These are phyloP conservation scores for Eclectus roratus DNA, from an alignment of 2,113 vertebrate genomes.

Conservation along the genomic window DNA sequence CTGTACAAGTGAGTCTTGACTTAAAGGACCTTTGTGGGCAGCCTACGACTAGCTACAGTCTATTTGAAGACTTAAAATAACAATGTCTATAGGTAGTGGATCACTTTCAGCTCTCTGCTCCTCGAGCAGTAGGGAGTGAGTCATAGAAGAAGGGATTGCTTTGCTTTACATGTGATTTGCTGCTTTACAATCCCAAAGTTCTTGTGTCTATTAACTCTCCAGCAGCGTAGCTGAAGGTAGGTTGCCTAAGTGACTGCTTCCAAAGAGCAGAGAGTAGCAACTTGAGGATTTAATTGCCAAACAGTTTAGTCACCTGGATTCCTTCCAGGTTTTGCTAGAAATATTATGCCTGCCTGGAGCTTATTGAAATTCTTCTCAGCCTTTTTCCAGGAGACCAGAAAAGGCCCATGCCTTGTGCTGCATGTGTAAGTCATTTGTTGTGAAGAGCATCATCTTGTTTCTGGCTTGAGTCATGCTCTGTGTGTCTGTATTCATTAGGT, in stretches of 20 bases:
- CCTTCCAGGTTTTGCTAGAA: background rate
- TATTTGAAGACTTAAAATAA: background rate
- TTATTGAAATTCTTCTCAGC: background rate
- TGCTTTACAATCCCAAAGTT: background rate
- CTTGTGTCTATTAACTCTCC: background rate
- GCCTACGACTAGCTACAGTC: background rate
- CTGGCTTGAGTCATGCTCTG: background rate
- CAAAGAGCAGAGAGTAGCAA: background rate
- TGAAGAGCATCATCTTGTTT: background rate
- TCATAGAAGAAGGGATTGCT: background rate
- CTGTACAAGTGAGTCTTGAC: background rate
- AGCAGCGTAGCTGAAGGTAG: background rate
- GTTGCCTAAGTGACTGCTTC: background rate
- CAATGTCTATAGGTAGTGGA: background rate
- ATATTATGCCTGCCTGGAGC: background rate
- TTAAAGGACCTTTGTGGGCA: background rate
- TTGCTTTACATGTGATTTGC: background rate
- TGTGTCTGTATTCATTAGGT: background rate
- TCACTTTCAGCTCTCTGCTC: background rate
- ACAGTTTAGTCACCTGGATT: background rate
- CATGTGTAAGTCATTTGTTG: background rate
- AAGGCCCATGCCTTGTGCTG: background rate
- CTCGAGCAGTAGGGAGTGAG: background rate
- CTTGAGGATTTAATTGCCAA: constrained; percentile 5
- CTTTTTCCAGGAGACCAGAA: background rate